phyloP scores from a whole-genome alignment of 2,797 vertebrate species.

The Sparus aurata region DNA sequence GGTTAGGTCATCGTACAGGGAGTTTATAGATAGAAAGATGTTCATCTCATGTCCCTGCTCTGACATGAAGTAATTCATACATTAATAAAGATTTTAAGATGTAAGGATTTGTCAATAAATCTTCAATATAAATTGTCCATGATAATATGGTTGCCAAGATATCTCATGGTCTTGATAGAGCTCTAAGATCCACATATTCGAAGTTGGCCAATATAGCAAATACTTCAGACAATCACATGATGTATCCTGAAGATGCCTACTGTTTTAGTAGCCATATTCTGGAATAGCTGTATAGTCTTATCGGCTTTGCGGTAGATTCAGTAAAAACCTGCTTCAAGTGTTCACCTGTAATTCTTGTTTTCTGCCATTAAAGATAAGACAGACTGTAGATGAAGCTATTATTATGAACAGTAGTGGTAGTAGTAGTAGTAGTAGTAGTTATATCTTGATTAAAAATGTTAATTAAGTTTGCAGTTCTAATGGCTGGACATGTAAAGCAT shows the following conservation, averaged over 20 bases:
- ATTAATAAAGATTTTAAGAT: conserved; percentile 25
- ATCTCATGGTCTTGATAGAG: not conserved
- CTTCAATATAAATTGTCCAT: not conserved
- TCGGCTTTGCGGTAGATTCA: not conserved
- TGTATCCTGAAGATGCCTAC: not conserved
- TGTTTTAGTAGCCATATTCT: not conserved
- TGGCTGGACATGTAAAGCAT: not conserved
- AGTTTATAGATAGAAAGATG: not conserved
- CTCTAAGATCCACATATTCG: not conserved
- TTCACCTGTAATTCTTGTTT: no score
- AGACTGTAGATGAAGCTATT: not conserved
- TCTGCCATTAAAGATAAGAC: not conserved
- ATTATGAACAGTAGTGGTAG: not conserved
- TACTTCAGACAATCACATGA: not conserved
- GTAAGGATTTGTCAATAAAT: conserved; percentile 9
- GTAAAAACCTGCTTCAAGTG: not conserved
- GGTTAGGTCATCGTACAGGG: not conserved
- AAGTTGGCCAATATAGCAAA: not conserved
- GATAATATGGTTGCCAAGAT: conserved; percentile 14
- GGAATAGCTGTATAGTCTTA: not conserved
- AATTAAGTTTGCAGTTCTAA: not conserved
- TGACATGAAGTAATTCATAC: not conserved
- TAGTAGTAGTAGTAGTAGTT: not conserved
- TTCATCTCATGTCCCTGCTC: not conserved
- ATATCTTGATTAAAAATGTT: not conserved